phyloP scores from a whole-genome alignment of 2,113 vertebrate species.

The Clupea harengus region DNA sequence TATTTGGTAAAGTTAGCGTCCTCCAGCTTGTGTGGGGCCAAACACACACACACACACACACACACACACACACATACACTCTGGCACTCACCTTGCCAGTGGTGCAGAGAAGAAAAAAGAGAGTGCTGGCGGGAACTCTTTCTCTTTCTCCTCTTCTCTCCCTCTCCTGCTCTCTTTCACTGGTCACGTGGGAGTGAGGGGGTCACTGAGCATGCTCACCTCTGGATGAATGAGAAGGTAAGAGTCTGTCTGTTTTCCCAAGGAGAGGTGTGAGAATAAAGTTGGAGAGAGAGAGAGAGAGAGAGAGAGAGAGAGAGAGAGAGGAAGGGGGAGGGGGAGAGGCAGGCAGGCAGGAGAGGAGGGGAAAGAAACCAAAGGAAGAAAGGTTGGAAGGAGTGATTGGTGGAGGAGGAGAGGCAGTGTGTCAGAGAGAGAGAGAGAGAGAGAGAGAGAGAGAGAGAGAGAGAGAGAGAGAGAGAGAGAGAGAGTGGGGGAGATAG shows the following conservation, averaged over 20 bases:
- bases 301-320: conserved; percentile 9
- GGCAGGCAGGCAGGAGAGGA: background rate
- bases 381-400: conserved; percentile 27
- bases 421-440: background rate
- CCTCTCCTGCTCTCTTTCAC: background rate
- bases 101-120: background rate
- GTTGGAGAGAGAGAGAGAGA: background rate
- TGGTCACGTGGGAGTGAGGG: background rate
- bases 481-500: background rate
- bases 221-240: conserved; percentile 32
- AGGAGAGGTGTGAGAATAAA: conserved; percentile 9
- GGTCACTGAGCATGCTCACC: conserved; percentile 4
- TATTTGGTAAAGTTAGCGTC: conserved; percentile 70
- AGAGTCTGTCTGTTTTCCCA: background rate
- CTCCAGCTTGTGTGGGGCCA: conserved; percentile 51
- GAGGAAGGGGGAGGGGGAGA: background rate
- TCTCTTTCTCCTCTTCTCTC: background rate
- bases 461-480: background rate
- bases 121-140: background rate
- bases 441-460: background rate
- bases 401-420: conserved; percentile 20
- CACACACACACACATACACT: conserved; percentile 21
- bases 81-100: conserved; percentile 14
- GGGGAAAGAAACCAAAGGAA: conserved; percentile 29
- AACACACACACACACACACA: conserved; percentile 62